phyloP scores from a whole-genome alignment of 92 coral and sea anemone genomes.

The Isaurus tuberculatus region DNA sequence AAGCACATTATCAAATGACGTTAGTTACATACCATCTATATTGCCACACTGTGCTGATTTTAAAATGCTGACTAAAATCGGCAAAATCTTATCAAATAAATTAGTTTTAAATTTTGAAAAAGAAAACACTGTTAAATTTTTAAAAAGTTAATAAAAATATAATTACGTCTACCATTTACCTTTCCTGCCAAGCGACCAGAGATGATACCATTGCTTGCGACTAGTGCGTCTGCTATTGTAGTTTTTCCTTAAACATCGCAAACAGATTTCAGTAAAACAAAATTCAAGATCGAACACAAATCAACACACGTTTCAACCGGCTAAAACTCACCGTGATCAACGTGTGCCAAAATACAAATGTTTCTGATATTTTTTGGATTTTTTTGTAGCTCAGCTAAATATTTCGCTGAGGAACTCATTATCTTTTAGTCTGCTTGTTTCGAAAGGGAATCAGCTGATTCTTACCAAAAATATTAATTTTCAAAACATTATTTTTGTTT shows the following conservation, averaged over 20 bases:
- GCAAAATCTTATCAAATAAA: not conserved
- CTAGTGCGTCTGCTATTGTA: constrained; percentile 96
- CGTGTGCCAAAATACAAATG: constrained; percentile 98
- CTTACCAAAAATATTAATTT: not conserved
- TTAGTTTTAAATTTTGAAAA: not conserved
- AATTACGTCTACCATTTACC: constrained; percentile 39
- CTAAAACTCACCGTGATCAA: constrained; percentile 88
- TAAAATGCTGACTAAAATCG: too few relatives aligned
- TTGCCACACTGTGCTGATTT: too few relatives aligned
- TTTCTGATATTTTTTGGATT: constrained; percentile 92
- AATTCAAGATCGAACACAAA: too few relatives aligned
- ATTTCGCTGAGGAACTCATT: constrained; percentile 78
- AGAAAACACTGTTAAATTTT: not conserved
- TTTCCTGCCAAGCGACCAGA: constrained; percentile 95
- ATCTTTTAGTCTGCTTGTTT: constrained; percentile 45
- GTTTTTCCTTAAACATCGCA: constrained; percentile 77
- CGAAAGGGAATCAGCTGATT: not conserved
- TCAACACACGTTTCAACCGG: too few relatives aligned
- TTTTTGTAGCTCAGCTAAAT: constrained; percentile 81
- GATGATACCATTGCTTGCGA: constrained; percentile 98
- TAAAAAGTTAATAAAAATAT: not conserved
- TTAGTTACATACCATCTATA: too few relatives aligned
- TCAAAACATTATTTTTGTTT: not conserved
- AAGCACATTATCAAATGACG: too few relatives aligned
- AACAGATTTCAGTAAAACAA: not conserved